Base-by-base conservation (phyloP, 92 coral and sea anemone species). In the Plumapathes pennacea region DNA sequence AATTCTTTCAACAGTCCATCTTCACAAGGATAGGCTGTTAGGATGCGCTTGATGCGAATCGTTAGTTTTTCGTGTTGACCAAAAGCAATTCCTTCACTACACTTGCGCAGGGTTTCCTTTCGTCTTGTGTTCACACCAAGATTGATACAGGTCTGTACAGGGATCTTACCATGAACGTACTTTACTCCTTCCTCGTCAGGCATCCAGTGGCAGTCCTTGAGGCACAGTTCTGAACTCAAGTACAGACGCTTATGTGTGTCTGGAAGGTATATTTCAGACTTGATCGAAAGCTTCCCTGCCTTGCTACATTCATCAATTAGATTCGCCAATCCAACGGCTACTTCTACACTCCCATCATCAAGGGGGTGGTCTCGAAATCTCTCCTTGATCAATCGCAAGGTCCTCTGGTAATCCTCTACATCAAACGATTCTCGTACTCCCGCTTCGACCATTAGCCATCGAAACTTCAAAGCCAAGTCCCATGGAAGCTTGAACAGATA, bases 51-150 rank as follows among this genome's bases (percentile, higher is more conserved):
- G 15, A 80, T 57, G 29, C 91, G 82, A 50, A 64, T 69, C 8
- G 88, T 85, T 2, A 89, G 72, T 25, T 66, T 60, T 42, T 89
- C 97, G n/a, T 54, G 75, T 53, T 87, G 90, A 7, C 94, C 94
- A 57, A 85, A 85, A 1, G 88, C 46, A 36, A 85, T 38, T 8
- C 76, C 88, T 40, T 25, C 10, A 29, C 40, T 46, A 38, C 32
- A 44, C 2, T 31, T 32, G 23, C 44, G 57, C 39, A 83, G 50
- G 14, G 82, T 50, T 28, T 67, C 70, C 53, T 84, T 53, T 26
- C 86, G 46, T 2, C 82, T 69, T 28, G 90, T 64, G 25, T 84
- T 84, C 2, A 78, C 86, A 2, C 82, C 85, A 4, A 17, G 40
- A 51, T 4, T 34, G 49, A 22, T 62, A 55, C 8, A 0, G 0